A percentile compares a stretch with the other conserved stretches of the same genome.
These are phyloP conservation scores for Callyntrura guangdongensis DNA, from an alignment of 2,888 invertebrate genomes.

Conservation along the genomic window DNA sequence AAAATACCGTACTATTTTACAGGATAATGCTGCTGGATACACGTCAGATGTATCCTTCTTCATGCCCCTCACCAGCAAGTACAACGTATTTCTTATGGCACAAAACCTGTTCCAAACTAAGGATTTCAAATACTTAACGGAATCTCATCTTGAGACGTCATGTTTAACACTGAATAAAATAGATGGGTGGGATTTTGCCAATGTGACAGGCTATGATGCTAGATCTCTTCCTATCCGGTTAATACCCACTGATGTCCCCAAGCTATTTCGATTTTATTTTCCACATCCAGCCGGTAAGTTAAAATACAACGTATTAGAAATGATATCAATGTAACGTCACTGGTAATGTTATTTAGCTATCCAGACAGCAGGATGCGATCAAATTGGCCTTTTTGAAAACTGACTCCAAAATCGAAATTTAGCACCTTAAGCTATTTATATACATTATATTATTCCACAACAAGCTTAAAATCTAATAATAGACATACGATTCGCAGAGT, in stretches of 20 bases:
- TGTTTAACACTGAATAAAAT: slow-evolving; percentile 43
- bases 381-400: too few relatives aligned
- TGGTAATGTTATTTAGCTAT: too few relatives aligned
- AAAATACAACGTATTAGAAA: not conserved
- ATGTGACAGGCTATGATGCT: slow-evolving; percentile 44
- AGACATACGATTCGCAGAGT: too few relatives aligned
- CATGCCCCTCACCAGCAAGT: slow-evolving; percentile 39
- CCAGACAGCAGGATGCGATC: too few relatives aligned
- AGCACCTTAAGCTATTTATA: too few relatives aligned
- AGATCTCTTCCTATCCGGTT: slow-evolving; percentile 9
- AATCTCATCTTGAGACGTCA: slow-evolving; percentile 48
- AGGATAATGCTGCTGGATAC: slow-evolving; percentile 40
- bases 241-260: slow-evolving; percentile 33
- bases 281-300: slow-evolving; percentile 39
- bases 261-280: slow-evolving; percentile 52
- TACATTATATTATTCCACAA: too few relatives aligned
- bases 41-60: not conserved
- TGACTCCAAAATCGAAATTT: too few relatives aligned
- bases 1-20: not conserved
- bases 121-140: slow-evolving; percentile 54
- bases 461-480: too few relatives aligned
- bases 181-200: slow-evolving; percentile 53
- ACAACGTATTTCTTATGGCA: slow-evolving; percentile 12
- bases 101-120: slow-evolving; percentile 49
- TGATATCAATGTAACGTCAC: too few relatives aligned